Evolutionary conservation across 2,888 invertebrate genomes (phyloP), one percentile per base, ranked within the genome.

Genomic region (Eupelmus urozonus): DNA sequence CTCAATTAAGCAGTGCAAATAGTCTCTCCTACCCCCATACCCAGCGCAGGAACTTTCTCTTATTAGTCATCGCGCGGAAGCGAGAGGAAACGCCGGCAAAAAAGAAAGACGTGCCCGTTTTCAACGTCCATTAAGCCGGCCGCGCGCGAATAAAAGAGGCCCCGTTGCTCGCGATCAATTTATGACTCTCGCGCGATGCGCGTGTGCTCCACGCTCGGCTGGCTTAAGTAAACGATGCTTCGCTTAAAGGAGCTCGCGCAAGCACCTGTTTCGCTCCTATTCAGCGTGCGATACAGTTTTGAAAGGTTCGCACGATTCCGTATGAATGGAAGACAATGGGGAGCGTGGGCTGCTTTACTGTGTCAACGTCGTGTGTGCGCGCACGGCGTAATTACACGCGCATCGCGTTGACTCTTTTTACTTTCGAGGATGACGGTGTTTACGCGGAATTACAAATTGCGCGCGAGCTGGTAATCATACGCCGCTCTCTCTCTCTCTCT

Each of bases 1-100:
- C 73, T 45, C 66, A 74, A 74, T 74, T 74, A 59, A 34, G 18
- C 45, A 45, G 51, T 34, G 57, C 57, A 66, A 65, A 73, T 59
- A 45, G 45, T 16, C 13, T 45, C 16, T 13, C 3, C 13, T 45
- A 45, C 16, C 4, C 16, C 13, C 7, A 57, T 42, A 29, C n/a
- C n/a, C n/a, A 7, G 40, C 40, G 18, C 16, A n/a, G 45, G n/a
- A 27, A 70, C 69, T 76, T 76, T 76, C 76, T 62, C 60, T 49
- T 70, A 69, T 53, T 69, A 76, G 69, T 34, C 42, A 51, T 34
- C 42, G 60, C 42, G 60, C 34, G 25, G 16, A 4, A 62, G 40
- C 40, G 40, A 40, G 13, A 7, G 16, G 45, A 0, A 59, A 13
- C 59, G 25, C 11, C 16, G 63, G 59, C 59, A n/a, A 57, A 34